These are phyloP conservation scores for Drosophila watanabei DNA, from an alignment of 1,140 invertebrate species.

Conservation along the genomic window DNA sequence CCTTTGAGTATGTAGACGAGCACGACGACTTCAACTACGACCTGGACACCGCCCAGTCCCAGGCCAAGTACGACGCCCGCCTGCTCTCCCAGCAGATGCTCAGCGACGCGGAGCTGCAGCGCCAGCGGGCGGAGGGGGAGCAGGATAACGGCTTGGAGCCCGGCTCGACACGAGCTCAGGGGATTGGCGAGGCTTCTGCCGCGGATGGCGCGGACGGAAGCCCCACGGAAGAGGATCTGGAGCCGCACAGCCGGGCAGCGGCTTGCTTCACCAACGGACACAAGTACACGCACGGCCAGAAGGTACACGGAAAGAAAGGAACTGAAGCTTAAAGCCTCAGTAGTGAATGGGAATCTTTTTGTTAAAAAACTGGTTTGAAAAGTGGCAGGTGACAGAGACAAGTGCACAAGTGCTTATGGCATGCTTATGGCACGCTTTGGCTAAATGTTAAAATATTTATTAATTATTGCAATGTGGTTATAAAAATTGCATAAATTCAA, in stretches of 20 bases:
- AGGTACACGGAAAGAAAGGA: conserved; percentile 54
- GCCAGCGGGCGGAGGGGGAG: conserved; percentile 47
- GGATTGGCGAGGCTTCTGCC: conserved; percentile 16
- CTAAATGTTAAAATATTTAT: not conserved
- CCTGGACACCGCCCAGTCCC: conserved; percentile 81
- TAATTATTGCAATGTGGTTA: not conserved
- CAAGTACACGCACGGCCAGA: conserved; percentile 84
- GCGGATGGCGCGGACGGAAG: conserved; percentile 24
- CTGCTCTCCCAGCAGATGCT: conserved; percentile 83
- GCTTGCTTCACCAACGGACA: conserved; percentile 79
- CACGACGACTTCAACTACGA: conserved; percentile 81
- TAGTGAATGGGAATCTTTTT: not conserved
- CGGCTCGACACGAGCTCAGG: conserved; percentile 16
- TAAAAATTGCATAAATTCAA: too few relatives aligned
- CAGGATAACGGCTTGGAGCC: conserved; percentile 33
- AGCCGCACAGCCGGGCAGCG: conserved; percentile 79
- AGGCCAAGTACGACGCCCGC: conserved; percentile 84
- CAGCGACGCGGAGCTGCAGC: conserved; percentile 65
- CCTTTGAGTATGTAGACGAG: conserved; percentile 80
- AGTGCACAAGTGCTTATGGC: not conserved
- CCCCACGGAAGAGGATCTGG: conserved; percentile 68
- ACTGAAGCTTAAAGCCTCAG: not conserved
- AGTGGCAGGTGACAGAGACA: not conserved
- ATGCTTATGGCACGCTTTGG: conserved; percentile 1
- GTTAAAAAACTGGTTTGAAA: not conserved